phyloP scores from a whole-genome alignment of 1,140 invertebrate species.

The Probaryconus sp. region DNA sequence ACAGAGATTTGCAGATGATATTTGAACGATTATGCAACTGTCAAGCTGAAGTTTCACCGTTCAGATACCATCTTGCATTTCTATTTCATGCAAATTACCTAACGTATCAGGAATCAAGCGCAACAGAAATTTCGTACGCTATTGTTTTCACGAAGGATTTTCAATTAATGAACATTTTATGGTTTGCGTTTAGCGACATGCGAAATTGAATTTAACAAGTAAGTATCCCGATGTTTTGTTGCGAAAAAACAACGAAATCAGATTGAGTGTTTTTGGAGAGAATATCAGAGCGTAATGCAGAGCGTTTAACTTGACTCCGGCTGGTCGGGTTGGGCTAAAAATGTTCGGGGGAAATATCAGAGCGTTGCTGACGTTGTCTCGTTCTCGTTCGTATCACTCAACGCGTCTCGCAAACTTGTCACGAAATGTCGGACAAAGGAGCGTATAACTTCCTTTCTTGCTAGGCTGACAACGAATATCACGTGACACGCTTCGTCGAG shows the following conservation, averaged over 20 bases:
- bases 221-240: no score
- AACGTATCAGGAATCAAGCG: slow-evolving; percentile 25
- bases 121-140: slow-evolving; percentile 12
- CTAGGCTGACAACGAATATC: slow-evolving; percentile 27
- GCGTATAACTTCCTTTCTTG: slow-evolving; percentile 37
- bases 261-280: no score
- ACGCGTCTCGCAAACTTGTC: slow-evolving; percentile 37
- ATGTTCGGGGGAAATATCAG: background rate
- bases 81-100: slow-evolving; percentile 11
- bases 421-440: slow-evolving; percentile 41
- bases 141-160: no score
- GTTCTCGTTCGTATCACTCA: slow-evolving; percentile 29
- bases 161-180: no score
- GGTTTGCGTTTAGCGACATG: no score
- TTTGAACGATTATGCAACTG: slow-evolving; percentile 41
- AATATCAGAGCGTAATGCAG: no score
- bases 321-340: background rate
- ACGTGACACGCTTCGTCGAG: slow-evolving; percentile 41
- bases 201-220: no score
- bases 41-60: slow-evolving; percentile 15
- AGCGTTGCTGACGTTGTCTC: slow-evolving; percentile 18
- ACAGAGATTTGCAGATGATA: slow-evolving; percentile 48
- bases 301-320: no score
- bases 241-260: no score
- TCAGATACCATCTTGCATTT: slow-evolving; percentile 6